phyloP scores from a whole-genome alignment of 2,888 invertebrate species.

The Tanytarsus gracilentus region DNA sequence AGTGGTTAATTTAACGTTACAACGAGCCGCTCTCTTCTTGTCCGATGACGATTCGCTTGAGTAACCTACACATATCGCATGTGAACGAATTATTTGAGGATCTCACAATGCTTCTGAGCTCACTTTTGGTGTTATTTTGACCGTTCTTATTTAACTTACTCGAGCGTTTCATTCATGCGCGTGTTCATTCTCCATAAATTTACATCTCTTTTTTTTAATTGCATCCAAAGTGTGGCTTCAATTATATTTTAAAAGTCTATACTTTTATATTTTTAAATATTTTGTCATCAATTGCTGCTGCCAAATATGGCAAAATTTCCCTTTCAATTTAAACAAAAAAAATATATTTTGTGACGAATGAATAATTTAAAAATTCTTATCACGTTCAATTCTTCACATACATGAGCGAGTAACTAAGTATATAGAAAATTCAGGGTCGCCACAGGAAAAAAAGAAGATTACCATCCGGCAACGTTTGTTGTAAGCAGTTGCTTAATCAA shows the following conservation, averaged over 20 bases:
- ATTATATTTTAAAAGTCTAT: too few species aligned
- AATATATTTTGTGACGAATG: background rate
- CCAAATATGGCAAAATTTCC: slow-evolving; percentile 9
- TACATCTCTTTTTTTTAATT: too few species aligned
- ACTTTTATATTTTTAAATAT: too few species aligned
- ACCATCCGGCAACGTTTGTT: slow-evolving; percentile 8
- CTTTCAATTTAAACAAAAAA: slow-evolving; percentile 1
- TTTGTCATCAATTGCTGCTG: too few species aligned
- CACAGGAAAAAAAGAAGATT: background rate
- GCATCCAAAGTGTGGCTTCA: too few species aligned
- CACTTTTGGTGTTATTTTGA: background rate
- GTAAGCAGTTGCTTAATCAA: too few species aligned
- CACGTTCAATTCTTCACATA: slow-evolving; percentile 3
- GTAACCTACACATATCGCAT: background rate
- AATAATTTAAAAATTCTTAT: too few species aligned
- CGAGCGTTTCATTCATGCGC: slow-evolving; percentile 12
- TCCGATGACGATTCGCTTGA: slow-evolving; percentile 13
- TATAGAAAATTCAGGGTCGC: background rate
- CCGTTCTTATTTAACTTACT: slow-evolving; percentile 17
- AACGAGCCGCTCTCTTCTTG: background rate
- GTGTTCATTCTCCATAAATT: slow-evolving; percentile 23
- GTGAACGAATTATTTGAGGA: background rate
- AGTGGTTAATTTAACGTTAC: background rate
- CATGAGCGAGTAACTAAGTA: too few species aligned
- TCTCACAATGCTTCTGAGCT: background rate